Evolutionary conservation across 1,140 invertebrate species (phyloP).

Genomic region (Cataglyphis hispanica): DNA sequence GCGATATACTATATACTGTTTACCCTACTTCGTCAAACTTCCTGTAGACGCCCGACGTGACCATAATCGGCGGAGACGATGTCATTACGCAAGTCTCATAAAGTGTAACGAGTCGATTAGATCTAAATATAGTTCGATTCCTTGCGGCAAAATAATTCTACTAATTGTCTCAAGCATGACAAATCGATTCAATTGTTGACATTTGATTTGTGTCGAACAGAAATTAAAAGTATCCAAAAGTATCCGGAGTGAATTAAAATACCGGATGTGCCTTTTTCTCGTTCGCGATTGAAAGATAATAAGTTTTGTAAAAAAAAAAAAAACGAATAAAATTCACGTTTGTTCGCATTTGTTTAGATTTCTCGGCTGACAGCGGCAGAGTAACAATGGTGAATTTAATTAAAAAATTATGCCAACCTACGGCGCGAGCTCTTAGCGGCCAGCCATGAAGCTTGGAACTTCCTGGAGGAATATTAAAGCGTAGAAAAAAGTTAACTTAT

Average conservation of each 20-base stretch:
- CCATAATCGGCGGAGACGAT: slow-evolving; percentile 45
- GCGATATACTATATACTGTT: slow-evolving; percentile 41
- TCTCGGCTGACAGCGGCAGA: slow-evolving; percentile 15
- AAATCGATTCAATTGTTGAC: neutral
- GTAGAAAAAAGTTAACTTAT: slow-evolving; percentile 57
- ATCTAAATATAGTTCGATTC: slow-evolving; percentile 21
- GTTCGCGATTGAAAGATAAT: neutral
- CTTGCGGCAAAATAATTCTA: slow-evolving; percentile 33
- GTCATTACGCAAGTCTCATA: slow-evolving; percentile 23
- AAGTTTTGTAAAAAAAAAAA: neutral
- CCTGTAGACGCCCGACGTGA: slow-evolving; percentile 26
- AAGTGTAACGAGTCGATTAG: slow-evolving; percentile 30
- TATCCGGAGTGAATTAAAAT: neutral
- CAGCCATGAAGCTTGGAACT: slow-evolving; percentile 26
- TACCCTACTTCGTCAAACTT: slow-evolving; percentile 58
- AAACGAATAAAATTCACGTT: slow-evolving; percentile 2
- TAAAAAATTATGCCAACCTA: slow-evolving; percentile 51
- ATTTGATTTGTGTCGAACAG: neutral
- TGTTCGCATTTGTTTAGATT: slow-evolving; percentile 32
- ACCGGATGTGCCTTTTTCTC: neutral
- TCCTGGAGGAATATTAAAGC: slow-evolving; percentile 46
- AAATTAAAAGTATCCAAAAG: neutral
- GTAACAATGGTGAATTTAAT: slow-evolving; percentile 42
- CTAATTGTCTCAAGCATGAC: neutral
- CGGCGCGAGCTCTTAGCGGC: slow-evolving; percentile 30